Percentiles rank a stretch among this genome's conserved stretches.
Evolutionary conservation across 2,113 vertebrate species (phyloP).

Genomic region (Rhadina sibilatrix): DNA sequence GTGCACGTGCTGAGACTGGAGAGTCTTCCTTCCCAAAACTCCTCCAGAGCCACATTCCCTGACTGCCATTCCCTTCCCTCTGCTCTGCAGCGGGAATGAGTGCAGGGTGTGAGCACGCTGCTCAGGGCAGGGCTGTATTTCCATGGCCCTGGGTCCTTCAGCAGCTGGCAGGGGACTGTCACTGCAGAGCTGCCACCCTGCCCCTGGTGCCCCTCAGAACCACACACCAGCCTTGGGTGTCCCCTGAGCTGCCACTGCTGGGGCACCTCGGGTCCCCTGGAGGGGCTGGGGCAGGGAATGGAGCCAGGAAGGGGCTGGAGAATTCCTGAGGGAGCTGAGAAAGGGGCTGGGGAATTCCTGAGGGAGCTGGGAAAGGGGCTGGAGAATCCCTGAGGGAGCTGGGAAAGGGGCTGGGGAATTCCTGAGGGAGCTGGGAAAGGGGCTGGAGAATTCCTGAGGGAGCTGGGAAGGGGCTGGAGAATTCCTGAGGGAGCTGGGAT

Average conservation of each 20-base stretch:
- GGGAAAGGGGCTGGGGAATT: neutral
- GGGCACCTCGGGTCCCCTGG: neutral
- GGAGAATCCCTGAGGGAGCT: neutral
- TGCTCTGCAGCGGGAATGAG: neutral
- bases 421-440: neutral
- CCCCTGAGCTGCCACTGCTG: neutral
- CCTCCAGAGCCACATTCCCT: neutral
- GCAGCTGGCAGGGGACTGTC: neutral
- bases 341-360: neutral
- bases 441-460: neutral
- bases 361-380: neutral
- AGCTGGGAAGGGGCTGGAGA: neutral
- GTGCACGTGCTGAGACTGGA: neutral
- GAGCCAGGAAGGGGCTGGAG: neutral
- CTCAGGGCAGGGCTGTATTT: neutral
- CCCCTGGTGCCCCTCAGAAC: neutral
- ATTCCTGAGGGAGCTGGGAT: neutral
- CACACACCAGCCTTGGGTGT: neutral
- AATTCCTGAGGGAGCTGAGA: neutral
- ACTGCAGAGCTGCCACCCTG: neutral
- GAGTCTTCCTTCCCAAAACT: neutral
- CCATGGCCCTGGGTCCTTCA: neutral
- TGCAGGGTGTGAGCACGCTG: neutral
- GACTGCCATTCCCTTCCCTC: neutral
- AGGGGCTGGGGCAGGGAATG: neutral